Evolutionary conservation across 1,140 invertebrate genomes (phyloP).

Genomic region (Eciton burchellii): DNA sequence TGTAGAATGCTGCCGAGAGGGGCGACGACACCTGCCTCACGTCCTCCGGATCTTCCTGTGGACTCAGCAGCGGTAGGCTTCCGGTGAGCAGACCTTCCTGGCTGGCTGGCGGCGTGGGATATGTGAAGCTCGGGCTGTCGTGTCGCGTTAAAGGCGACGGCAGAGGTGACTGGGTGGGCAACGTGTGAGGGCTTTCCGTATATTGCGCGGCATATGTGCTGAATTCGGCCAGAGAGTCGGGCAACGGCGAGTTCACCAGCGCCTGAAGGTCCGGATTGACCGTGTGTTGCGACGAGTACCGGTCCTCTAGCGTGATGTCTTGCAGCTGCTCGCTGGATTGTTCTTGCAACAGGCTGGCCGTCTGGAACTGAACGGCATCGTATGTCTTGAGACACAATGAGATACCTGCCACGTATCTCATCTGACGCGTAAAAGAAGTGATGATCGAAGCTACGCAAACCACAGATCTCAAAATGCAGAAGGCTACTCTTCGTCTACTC

Average conservation of each 20-base stretch:
- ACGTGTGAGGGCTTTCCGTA: constrained; percentile 86
- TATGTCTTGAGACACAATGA: neutral
- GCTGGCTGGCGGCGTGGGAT: constrained; percentile 93
- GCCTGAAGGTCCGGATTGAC: constrained; percentile 91
- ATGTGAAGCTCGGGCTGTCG: constrained; percentile 90
- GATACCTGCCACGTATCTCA: no score
- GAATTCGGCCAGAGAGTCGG: constrained; percentile 93
- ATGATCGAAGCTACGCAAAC: neutral
- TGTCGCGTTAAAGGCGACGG: constrained; percentile 89
- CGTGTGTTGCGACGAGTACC: constrained; percentile 87
- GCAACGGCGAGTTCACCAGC: constrained; percentile 90
- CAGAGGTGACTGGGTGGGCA: constrained; percentile 86
- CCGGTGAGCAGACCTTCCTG: constrained; percentile 89
- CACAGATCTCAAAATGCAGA: neutral
- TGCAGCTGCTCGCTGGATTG: constrained; percentile 88
- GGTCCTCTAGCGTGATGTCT: constrained; percentile 89
- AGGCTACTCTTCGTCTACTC: neutral
- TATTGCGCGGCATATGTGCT: constrained; percentile 88
- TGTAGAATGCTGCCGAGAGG: constrained; percentile 92
- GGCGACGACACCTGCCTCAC: constrained; percentile 89
- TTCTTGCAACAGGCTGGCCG: constrained; percentile 87
- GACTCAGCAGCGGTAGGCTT: constrained; percentile 85
- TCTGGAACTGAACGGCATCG: constrained; percentile 85
- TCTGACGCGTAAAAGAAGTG: no score
- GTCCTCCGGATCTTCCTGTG: constrained; percentile 86